Evolutionary conservation across 2,797 vertebrate genomes (phyloP).

Genomic region (Alcedo atthis): DNA sequence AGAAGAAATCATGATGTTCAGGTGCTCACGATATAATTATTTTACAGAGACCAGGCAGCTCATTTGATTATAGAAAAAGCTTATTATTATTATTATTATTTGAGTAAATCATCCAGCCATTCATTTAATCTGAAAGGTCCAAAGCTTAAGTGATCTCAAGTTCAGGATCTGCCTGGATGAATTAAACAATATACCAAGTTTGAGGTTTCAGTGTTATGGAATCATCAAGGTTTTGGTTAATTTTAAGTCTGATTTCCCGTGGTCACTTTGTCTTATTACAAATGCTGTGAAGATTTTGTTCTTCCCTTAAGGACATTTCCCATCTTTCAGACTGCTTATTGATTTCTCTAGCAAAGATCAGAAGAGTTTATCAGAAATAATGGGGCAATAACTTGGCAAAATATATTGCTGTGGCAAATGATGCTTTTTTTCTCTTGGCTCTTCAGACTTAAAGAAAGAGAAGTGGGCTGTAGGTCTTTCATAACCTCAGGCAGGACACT

Average conservation of each 20-base stretch:
- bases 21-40: background rate
- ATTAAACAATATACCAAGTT: background rate
- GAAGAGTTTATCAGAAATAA: background rate
- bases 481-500: slow-evolving; percentile 19
- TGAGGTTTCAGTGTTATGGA: background rate
- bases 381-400: background rate
- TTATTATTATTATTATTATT: background rate
- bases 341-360: background rate
- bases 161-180: background rate
- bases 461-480: slow-evolving; percentile 20
- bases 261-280: background rate
- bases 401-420: background rate
- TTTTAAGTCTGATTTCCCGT: background rate
- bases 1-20: background rate
- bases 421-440: background rate
- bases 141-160: background rate
- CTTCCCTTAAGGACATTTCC: background rate
- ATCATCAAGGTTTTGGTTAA: background rate
- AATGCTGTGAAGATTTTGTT: background rate
- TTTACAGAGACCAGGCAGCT: slow-evolving; percentile 22
- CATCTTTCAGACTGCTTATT: background rate
- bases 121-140: background rate
- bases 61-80: background rate
- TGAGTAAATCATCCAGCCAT: background rate
- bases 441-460: background rate